phyloP scores from a whole-genome alignment of 2,888 invertebrate genomes.

The Alcis repandata region DNA sequence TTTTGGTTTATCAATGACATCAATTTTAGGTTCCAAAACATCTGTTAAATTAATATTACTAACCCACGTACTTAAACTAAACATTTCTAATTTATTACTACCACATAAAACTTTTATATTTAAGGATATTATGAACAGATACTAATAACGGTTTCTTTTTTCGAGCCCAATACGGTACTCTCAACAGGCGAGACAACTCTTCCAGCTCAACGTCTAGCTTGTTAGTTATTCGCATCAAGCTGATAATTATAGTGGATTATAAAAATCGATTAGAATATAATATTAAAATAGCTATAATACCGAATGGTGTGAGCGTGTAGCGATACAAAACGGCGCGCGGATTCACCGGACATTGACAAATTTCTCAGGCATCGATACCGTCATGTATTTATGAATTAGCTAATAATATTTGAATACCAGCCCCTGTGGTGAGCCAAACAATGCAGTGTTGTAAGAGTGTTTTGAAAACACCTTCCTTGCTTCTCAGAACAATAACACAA shows the following conservation, averaged over 20 bases:
- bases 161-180: too few species aligned
- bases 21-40: too few species aligned
- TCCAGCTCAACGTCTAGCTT: too few species aligned
- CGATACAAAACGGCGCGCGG: slow-evolving; percentile 56
- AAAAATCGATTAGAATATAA: slow-evolving; percentile 15
- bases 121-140: too few species aligned
- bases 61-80: too few species aligned
- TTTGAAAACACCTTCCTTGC: slow-evolving; percentile 71
- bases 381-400: slow-evolving; percentile 35
- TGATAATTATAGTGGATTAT: neutral
- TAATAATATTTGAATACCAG: slow-evolving; percentile 64
- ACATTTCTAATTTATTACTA: too few species aligned
- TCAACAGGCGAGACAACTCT: too few species aligned
- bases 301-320: slow-evolving; percentile 27
- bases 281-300: slow-evolving; percentile 23
- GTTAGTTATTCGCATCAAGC: neutral
- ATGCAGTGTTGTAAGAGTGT: slow-evolving; percentile 68
- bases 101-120: too few species aligned
- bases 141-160: too few species aligned
- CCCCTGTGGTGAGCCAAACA: slow-evolving; percentile 66
- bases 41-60: too few species aligned
- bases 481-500: slow-evolving; percentile 67
- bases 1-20: too few species aligned
- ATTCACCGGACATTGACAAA: slow-evolving; percentile 76
- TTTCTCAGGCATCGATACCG: slow-evolving; percentile 62